A percentile compares a stretch with the other conserved stretches of the same genome.
These are phyloP conservation scores for Habropoda laboriosa DNA, from an alignment of 1,140 invertebrate species.

Conservation along the genomic window DNA sequence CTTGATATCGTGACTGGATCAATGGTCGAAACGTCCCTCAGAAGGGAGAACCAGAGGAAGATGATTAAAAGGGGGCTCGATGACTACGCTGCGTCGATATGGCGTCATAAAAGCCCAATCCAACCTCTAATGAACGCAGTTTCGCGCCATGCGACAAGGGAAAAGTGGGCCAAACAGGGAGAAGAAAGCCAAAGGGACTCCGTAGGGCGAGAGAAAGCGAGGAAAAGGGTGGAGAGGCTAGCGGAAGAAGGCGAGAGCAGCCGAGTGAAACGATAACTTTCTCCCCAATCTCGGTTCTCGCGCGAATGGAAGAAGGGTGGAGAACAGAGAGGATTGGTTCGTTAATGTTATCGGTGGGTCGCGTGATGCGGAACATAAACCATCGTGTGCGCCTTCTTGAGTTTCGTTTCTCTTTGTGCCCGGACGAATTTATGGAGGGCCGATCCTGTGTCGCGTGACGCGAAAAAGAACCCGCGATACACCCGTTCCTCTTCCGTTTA, in stretches of 20 bases:
- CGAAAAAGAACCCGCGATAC: constrained; percentile 18
- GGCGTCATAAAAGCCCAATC: too few relatives aligned
- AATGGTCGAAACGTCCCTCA: too few relatives aligned
- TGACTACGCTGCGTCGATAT: too few relatives aligned
- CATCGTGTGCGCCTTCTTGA: constrained; percentile 60
- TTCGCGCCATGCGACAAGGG: not conserved
- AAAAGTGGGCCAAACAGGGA: constrained; percentile 15
- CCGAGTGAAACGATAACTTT: constrained; percentile 45
- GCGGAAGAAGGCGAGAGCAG: not conserved
- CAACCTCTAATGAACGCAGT: constrained; percentile 14
- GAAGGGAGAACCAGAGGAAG: too few relatives aligned
- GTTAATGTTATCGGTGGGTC: constrained; percentile 68
- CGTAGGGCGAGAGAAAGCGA: too few relatives aligned
- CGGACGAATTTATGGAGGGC: constrained; percentile 53
- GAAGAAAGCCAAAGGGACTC: not conserved
- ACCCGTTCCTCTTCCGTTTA: not conserved
- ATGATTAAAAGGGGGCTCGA: too few relatives aligned
- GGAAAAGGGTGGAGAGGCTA: not conserved
- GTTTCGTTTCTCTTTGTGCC: constrained; percentile 63
- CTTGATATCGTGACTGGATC: not conserved
- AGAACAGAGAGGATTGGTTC: constrained; percentile 62
- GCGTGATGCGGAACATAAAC: constrained; percentile 64
- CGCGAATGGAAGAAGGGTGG: constrained; percentile 18
- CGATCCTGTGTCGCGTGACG: constrained; percentile 56
- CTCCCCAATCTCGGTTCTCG: constrained; percentile 7